Evolutionary conservation across 92 coral and sea anemone species (phyloP).

Genomic region (Bergia sp.): DNA sequence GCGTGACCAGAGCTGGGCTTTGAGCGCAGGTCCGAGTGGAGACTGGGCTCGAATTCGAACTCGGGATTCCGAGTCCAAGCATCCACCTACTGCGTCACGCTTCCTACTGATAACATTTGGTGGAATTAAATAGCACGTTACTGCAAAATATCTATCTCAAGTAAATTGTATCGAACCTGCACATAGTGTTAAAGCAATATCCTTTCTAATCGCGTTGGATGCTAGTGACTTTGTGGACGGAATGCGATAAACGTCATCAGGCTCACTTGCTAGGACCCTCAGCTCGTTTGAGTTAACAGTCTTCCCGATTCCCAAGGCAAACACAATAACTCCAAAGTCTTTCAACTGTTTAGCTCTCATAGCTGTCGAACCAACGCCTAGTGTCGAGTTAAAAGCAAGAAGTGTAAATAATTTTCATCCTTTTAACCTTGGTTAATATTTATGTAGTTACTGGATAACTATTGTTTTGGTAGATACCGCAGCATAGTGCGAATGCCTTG

Average conservation of each 20-base stretch:
- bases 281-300: not conserved
- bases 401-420: not conserved
- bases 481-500: too few species aligned
- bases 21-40: too few species aligned
- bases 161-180: constrained; percentile 14
- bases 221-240: not conserved
- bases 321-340: not conserved
- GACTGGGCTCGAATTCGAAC: too few species aligned
- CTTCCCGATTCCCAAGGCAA: not conserved
- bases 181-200: constrained; percentile 26
- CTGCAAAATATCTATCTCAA: too few species aligned
- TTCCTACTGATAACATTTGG: too few species aligned
- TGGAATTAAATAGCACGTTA: too few species aligned
- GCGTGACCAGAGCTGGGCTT: too few species aligned
- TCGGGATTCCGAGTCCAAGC: too few species aligned
- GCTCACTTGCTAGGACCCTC: constrained; percentile 16
- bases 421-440: too few species aligned
- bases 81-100: too few species aligned
- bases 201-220: not conserved
- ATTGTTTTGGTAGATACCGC: too few species aligned
- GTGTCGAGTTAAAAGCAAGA: not conserved
- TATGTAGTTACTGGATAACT: too few species aligned
- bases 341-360: constrained; percentile 1
- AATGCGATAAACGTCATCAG: constrained; percentile 8
- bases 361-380: not conserved